These are phyloP conservation scores for Bradypus variegatus DNA, from an alignment of 2,797 vertebrate species.

Conservation along the genomic window DNA sequence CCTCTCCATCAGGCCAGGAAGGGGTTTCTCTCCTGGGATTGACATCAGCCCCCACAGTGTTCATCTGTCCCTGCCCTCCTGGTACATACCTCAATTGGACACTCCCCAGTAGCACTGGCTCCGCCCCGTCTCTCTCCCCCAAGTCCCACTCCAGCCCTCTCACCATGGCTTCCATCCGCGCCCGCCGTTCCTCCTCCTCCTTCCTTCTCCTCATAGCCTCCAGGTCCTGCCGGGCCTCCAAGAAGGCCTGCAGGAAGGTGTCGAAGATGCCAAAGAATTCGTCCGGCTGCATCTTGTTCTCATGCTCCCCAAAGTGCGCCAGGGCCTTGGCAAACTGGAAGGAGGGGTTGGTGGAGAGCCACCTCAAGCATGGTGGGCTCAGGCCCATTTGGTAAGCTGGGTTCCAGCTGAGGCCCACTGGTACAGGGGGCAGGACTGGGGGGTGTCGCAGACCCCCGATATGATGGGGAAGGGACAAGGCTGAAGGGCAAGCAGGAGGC, in stretches of 20 bases:
- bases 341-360: background rate
- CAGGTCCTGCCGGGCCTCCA: constrained; percentile 91
- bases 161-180: constrained; percentile 95
- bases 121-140: background rate
- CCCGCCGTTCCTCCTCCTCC: constrained; percentile 94
- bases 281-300: constrained; percentile 94
- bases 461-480: background rate
- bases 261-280: constrained; percentile 99
- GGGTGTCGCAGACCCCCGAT: background rate
- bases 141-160: constrained; percentile 47
- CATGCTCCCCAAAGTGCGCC: constrained; percentile 92
- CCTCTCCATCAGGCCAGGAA: background rate
- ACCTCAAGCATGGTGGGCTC: background rate
- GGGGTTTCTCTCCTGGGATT: background rate
- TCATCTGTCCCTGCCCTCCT: background rate
- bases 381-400: background rate
- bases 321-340: constrained; percentile 88
- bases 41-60: background rate
- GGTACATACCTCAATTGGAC: background rate
- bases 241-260: constrained; percentile 93
- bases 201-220: constrained; percentile 95
- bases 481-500: background rate
- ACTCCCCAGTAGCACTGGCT: no score
- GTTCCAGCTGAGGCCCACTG: background rate
- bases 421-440: background rate